These are phyloP conservation scores for Hemicordylus capensis DNA, from an alignment of 2,113 vertebrate species.

Conservation along the genomic window DNA sequence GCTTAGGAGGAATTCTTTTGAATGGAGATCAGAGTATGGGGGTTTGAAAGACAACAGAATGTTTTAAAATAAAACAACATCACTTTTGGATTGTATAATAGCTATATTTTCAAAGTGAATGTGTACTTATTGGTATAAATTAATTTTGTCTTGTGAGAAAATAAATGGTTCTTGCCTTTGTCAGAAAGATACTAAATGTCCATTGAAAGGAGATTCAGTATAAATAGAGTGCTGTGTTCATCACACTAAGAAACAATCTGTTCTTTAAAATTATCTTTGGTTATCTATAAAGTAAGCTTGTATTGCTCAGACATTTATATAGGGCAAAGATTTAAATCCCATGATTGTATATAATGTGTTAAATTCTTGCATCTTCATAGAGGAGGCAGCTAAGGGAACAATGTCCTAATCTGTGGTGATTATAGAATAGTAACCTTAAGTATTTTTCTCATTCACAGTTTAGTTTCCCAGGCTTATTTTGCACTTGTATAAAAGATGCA, in stretches of 20 bases:
- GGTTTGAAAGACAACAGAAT: background rate
- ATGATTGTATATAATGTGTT: background rate
- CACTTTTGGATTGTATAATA: background rate
- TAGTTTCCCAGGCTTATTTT: background rate
- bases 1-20: background rate
- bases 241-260: background rate
- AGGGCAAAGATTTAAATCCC: background rate
- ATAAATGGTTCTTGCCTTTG: background rate
- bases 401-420: background rate
- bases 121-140: background rate
- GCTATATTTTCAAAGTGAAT: background rate
- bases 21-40: background rate
- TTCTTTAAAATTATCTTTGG: background rate
- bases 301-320: background rate
- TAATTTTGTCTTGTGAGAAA: background rate
- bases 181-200: background rate
- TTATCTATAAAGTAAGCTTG: constrained; percentile 6
- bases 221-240: constrained; percentile 7
- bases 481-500: background rate
- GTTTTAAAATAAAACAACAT: background rate
- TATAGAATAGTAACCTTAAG: background rate
- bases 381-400: background rate
- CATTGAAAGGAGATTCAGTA: background rate
- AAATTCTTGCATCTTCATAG: background rate
- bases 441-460: background rate